Base-by-base conservation (phyloP, 2,113 vertebrate genomes). In the Ochotona curzoniae region DNA sequence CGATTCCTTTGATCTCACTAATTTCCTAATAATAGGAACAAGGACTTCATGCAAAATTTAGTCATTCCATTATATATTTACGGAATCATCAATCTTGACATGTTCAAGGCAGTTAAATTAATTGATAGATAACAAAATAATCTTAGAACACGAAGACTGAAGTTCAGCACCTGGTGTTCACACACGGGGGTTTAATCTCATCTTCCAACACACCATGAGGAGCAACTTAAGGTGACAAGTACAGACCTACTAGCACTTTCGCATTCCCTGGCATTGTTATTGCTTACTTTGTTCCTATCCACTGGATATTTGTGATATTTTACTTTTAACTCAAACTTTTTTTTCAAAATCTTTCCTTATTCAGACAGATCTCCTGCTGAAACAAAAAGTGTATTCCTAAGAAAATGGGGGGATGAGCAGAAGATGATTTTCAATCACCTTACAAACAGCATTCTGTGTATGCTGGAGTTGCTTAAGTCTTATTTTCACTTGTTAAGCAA, bases 131-230 rank as follows among this genome's bases (percentile, higher is more conserved):
- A 75, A 61, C 61, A 28, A 88, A 81, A 28, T 26, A 18, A 67
- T 12, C 54, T 38, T 38, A 23, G 30, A 87, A 10, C 30, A 0
- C 79, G n/a, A 44, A 78, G 12, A 66, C 28, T 21, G 9, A 32
- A 38, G 13, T 3, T 32, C 8, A 8, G 13, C 7, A 4, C 14
- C n/a, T 20, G 10, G 13, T 12, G 4, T 26, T 71, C 6, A 75
- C 18, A 26, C n/a, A 3, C 6, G 18, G 32, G n/a, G 38, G 57
- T 0, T 13, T 25, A 3, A 11, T 60, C 20, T 28, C 2, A 9
- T 20, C 35, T 23, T 25, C 28, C 28, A 44, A 35, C 0, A 7
- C 1, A 30, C 20, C 26, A 30, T 1, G 1, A 0, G 47, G 1
- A 66, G 10, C 20, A 11, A 5, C 49, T 26, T 17, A 47, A 47